A percentile compares a stretch with the other conserved stretches of the same genome.
Conservation (phyloP, 2,113 vertebrate species). For the Thunnus thynnus region DNA sequence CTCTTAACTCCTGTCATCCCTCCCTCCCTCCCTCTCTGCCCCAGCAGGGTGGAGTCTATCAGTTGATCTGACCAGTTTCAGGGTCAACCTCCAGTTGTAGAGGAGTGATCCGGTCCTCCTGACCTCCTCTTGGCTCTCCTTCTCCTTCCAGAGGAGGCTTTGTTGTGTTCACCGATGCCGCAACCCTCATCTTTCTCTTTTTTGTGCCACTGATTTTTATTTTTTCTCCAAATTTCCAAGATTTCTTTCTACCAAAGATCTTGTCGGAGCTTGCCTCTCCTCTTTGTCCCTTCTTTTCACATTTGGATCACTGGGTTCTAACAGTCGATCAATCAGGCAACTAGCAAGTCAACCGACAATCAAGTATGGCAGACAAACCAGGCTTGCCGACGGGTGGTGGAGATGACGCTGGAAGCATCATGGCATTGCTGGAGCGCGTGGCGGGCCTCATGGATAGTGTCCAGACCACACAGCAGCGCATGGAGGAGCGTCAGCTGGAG, state of each 20-base stretch:
- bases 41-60: slow-evolving; percentile 62
- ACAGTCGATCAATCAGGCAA: neutral
- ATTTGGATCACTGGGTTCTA: slow-evolving; percentile 9
- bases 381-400: slow-evolving; percentile 83
- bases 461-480: slow-evolving; percentile 93
- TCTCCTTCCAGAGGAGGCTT: slow-evolving; percentile 7
- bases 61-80: slow-evolving; percentile 42
- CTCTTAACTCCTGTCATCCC: neutral
- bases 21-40: neutral
- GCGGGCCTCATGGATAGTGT: slow-evolving; percentile 94
- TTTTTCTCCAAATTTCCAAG: neutral
- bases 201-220: neutral
- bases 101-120: slow-evolving; percentile 32
- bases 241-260: neutral
- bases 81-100: slow-evolving; percentile 46
- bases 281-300: neutral
- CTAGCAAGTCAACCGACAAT: slow-evolving; percentile 42
- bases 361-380: slow-evolving; percentile 84
- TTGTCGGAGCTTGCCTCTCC: neutral
- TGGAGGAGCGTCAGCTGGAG: slow-evolving; percentile 93
- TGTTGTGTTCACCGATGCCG: slow-evolving; percentile 5
- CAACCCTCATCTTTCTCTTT: neutral
- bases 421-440: slow-evolving; percentile 94
- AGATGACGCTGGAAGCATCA: slow-evolving; percentile 89
- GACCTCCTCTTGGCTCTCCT: slow-evolving; percentile 7